These are phyloP conservation scores for Anthopleura xanthogrammica DNA, from an alignment of 92 coral and sea anemone species.

Conservation along the genomic window DNA sequence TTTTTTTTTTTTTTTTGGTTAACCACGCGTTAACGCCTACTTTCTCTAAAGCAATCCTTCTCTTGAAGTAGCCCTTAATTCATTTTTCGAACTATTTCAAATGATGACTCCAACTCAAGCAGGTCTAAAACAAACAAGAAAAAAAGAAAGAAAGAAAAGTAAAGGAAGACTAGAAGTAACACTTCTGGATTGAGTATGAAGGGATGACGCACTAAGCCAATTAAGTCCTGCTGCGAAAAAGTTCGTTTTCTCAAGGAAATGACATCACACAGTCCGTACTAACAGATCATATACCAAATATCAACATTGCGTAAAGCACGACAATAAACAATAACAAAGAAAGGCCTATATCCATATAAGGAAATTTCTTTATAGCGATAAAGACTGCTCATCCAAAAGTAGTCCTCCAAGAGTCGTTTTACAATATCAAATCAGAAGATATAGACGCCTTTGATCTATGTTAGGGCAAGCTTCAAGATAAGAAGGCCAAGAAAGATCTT, in stretches of 20 bases:
- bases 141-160: too few species aligned
- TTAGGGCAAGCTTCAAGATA: not conserved
- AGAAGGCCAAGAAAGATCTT: conserved; percentile 22
- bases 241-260: not conserved
- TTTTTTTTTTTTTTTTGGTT: too few species aligned
- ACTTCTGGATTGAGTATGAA: too few species aligned
- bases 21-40: too few species aligned
- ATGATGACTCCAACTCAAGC: too few species aligned
- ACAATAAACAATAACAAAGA: not conserved
- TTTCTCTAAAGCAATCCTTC: too few species aligned
- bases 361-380: not conserved
- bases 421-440: not conserved
- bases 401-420: not conserved
- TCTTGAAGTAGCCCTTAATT: too few species aligned
- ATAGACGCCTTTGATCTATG: not conserved
- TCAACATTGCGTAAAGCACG: not conserved
- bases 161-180: too few species aligned
- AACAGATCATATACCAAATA: not conserved
- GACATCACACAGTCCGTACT: not conserved
- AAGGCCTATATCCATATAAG: not conserved
- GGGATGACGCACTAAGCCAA: too few species aligned
- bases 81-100: too few species aligned
- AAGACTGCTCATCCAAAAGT: not conserved
- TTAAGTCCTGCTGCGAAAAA: too few species aligned
- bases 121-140: too few species aligned